Evolutionary conservation across 1,140 invertebrate genomes (phyloP), one percentile per base, ranked within the genome.

Genomic region (Caenorhabditis brenneri): DNA sequence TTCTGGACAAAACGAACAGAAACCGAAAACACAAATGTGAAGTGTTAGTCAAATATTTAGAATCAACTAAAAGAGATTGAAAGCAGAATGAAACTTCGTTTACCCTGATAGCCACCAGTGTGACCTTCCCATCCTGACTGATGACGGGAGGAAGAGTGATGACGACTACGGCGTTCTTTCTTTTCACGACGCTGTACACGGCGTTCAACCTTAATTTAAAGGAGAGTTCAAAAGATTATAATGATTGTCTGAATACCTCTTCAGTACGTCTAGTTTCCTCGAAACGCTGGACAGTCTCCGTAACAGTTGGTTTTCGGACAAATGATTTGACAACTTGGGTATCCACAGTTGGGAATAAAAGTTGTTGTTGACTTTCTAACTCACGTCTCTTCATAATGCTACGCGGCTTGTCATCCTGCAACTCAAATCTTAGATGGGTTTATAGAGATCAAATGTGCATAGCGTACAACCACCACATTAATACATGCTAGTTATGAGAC

Each of bases 251-350:
- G 19, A n/a, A 27, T 27, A 89, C 86, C 85, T 90, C 88, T 79
- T 89, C 88, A 19, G 88, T 89, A 48, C 89, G 84, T 27, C 89
- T 88, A 65, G 87, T 86, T 53, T 89, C 89, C 79, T 89, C 88
- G 51, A 90, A 81, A 19, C 87, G 83, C 81, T 90, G 87, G 39
- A 89, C 89, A n/a, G 89, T 89, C 80, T 89, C 88, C 10, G 88
- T 89, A 15, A 89, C 88, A 79, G 80, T 83, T 39, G 88, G 88
- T 82, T 88, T 80, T 58, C 48, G 51, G 9, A 80, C 48, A 53
- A 80, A 24, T 7, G 51, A 53, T 55, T 83, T 48, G 74, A 83
- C 82, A 22, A 83, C 58, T 46, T 83, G 82, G 9, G 51, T 80
- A 15, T 83, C 58, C 4, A 74, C 49, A 36, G 78, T 36, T 39